Evolutionary conservation across 2,797 vertebrate species (phyloP), one percentile per base, ranked within the genome.

Genomic region (Erpetoichthys calabaricus): DNA sequence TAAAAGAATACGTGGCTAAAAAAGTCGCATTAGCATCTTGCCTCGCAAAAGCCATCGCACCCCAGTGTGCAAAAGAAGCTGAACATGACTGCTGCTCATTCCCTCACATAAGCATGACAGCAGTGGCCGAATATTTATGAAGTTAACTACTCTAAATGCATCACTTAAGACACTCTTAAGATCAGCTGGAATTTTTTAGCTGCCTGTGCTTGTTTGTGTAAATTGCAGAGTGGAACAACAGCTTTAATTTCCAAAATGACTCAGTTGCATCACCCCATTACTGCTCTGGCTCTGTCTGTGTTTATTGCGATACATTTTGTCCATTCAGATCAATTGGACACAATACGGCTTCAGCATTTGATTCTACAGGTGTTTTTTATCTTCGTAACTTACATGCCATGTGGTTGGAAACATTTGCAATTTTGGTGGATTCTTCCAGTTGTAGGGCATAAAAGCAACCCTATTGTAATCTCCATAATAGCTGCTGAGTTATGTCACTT

Each of bases 21-120:
- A 7, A 4, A 56, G 54, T 8, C 44, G 2, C 8, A 43, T 43
- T 1, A 56, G 54, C 44, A 43, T 43, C 54, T 56, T 56, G 10
- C 42, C n/a, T 56, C 6, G 6, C 9, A 43, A 56, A n/a, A 56
- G 6, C 54, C 54, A 56, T n/a, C 54, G 6, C 8, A 56, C 54
- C 42, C 56, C 42, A 56, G 6, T 9, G 5, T 56, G 54, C 8
- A 56, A 43, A 56, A 56, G 44, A 10, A 56, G 54, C 44, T 56
- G 54, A 56, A 8, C 9, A 43, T 7, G 54, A 56, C 44, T 43
- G 44, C 54, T 56, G 42, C 54, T 42, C 54, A 56, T 56, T 43
- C 44, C 54, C 8, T 56, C 54, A 56, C 6, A 56, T n/a, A n/a
- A 43, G 44, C 6, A 4, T 43, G 42, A 56, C 10, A 56, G 10